Percentiles rank a stretch among this genome's conserved stretches.
Evolutionary conservation across 1,140 invertebrate genomes (phyloP).

Genomic region (Elymnias hypermnestra): DNA sequence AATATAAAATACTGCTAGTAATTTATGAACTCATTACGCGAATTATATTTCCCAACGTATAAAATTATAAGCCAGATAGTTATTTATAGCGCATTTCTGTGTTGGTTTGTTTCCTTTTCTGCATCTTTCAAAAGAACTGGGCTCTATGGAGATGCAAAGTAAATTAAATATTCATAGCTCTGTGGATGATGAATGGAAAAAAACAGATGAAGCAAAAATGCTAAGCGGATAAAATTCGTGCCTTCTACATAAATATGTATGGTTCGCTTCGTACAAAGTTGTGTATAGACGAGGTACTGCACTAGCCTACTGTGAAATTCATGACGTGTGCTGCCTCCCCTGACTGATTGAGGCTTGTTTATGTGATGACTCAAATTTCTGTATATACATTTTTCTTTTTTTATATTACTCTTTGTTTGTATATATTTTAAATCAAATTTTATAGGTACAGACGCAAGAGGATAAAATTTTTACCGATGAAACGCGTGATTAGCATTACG

Average conservation of each 20-base stretch:
- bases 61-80: too few relatives aligned
- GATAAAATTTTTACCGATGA: too few relatives aligned
- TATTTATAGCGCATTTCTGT: not conserved
- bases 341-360: conserved; percentile 51
- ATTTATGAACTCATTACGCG: too few relatives aligned
- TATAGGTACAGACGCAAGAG: too few relatives aligned
- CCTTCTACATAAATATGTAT: conserved; percentile 16
- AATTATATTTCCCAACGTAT: too few relatives aligned
- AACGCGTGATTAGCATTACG: too few relatives aligned
- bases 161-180: conserved; percentile 12
- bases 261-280: conserved; percentile 2
- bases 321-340: conserved; percentile 41
- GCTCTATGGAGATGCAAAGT: conserved; percentile 9
- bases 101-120: not conserved
- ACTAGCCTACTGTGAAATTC: conserved; percentile 52
- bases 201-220: conserved; percentile 14
- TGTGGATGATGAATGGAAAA: conserved; percentile 7
- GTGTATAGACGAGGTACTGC: conserved; percentile 33
- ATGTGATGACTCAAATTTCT: conserved; percentile 30
- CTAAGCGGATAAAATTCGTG: conserved; percentile 13
- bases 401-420: too few relatives aligned
- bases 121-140: conserved; percentile 8
- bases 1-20: too few relatives aligned
- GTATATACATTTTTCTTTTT: too few relatives aligned
- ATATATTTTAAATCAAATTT: too few relatives aligned